These are phyloP conservation scores for Coelopa pilipes DNA, from an alignment of 2,888 invertebrate species.

Conservation along the genomic window DNA sequence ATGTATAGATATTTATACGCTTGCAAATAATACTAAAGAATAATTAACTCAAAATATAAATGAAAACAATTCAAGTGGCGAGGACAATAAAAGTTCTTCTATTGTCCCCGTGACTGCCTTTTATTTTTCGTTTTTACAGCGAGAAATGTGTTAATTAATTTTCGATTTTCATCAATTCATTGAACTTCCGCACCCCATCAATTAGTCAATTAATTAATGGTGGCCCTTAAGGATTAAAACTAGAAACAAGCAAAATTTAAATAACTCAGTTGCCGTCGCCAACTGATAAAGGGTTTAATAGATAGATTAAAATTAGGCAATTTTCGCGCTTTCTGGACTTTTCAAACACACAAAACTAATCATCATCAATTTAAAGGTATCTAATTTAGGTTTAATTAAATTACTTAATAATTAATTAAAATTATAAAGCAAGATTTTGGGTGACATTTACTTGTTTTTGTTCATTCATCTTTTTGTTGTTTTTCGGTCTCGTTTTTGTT, in stretches of 20 bases:
- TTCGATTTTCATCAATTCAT: background rate
- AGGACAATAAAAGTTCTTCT: background rate
- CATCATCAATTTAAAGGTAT: background rate
- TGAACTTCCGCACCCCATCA: background rate
- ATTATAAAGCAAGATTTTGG: slow-evolving; percentile 43
- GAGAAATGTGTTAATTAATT: background rate
- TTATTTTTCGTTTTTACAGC: too few species aligned
- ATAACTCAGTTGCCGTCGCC: too few species aligned
- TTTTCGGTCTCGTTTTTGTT: slow-evolving; percentile 2
- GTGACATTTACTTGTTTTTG: slow-evolving; percentile 29
- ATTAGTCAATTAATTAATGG: background rate
- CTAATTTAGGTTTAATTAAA: background rate
- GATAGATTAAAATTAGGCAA: background rate
- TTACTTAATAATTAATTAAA: slow-evolving; percentile 22
- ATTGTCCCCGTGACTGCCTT: too few species aligned
- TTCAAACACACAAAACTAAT: slow-evolving; percentile 10
- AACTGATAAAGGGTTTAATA: too few species aligned
- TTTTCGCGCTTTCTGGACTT: slow-evolving; percentile 11
- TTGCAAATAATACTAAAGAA: slow-evolving; percentile 35
- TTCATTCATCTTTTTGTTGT: background rate
- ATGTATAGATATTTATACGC: slow-evolving; percentile 35
- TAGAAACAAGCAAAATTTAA: background rate
- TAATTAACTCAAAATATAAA: slow-evolving; percentile 1
- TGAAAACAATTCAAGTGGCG: slow-evolving; percentile 6
- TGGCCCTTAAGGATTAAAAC: background rate